Evolutionary conservation across 2,888 invertebrate genomes (phyloP).

Genomic region (Endotricha flammealis): DNA sequence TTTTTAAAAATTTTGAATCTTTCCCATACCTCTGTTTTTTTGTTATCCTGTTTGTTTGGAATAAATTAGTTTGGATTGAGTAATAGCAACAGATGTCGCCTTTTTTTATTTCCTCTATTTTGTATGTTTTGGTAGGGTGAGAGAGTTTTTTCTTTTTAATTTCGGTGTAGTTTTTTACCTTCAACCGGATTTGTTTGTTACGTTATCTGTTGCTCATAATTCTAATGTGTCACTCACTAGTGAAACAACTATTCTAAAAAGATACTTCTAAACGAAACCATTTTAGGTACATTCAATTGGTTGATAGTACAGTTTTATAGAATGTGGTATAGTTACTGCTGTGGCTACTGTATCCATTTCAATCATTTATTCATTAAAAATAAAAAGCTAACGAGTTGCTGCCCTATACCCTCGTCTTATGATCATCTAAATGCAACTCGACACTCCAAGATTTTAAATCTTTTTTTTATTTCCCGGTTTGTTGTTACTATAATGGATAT

Average conservation of each 20-base stretch:
- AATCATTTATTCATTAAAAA: too few relatives aligned
- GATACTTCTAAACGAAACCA: too few relatives aligned
- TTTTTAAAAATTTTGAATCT: constrained; percentile 41
- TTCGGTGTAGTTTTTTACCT: neutral
- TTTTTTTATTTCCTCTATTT: constrained; percentile 55
- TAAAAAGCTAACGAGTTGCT: too few relatives aligned
- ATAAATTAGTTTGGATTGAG: constrained; percentile 44
- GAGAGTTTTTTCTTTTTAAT: neutral
- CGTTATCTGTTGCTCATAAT: neutral
- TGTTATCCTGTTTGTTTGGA: constrained; percentile 53
- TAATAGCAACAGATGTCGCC: constrained; percentile 50
- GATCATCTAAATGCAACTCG: constrained; percentile 7
- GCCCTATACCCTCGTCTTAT: constrained; percentile 1
- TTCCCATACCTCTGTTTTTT: constrained; percentile 54
- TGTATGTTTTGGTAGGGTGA: constrained; percentile 18
- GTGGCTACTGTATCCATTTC: too few relatives aligned
- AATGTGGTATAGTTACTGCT: too few relatives aligned
- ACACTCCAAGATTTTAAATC: constrained; percentile 1
- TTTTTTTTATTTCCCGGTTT: constrained; percentile 1
- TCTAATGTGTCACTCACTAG: too few relatives aligned
- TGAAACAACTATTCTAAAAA: too few relatives aligned
- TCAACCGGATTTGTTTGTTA: neutral
- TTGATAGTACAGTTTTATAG: too few relatives aligned
- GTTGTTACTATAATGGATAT: constrained; percentile 7
- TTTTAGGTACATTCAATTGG: too few relatives aligned